These are phyloP conservation scores for Brachystomella parvula DNA, from an alignment of 1,140 invertebrate species.

Conservation along the genomic window DNA sequence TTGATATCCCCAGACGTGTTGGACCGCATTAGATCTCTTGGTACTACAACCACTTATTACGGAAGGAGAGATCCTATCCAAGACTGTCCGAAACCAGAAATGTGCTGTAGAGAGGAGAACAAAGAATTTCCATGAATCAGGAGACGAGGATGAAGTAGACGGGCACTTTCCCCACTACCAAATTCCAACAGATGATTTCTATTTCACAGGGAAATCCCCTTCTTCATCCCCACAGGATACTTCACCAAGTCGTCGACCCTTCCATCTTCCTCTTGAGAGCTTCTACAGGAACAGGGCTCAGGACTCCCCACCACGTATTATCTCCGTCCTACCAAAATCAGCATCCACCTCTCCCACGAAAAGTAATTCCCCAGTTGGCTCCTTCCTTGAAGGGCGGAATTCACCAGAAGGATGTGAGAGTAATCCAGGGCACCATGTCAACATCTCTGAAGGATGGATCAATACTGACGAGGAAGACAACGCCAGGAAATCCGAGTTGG, in stretches of 20 bases:
- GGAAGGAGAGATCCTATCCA: constrained; percentile 65
- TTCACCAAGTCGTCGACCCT: not conserved
- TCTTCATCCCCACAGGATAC: not conserved
- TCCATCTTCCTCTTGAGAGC: constrained; percentile 14
- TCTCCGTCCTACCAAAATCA: constrained; percentile 32
- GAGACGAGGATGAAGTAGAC: constrained; percentile 5
- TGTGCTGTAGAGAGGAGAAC: constrained; percentile 48
- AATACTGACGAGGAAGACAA: not conserved
- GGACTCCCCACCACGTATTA: constrained; percentile 30
- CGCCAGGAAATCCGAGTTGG: not conserved
- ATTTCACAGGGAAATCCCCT: not conserved
- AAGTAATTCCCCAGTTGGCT: constrained; percentile 26
- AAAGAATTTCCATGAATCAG: too few species aligned
- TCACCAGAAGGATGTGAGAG: constrained; percentile 36
- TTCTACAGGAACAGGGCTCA: constrained; percentile 4
- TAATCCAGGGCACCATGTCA: not conserved
- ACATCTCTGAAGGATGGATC: constrained; percentile 12
- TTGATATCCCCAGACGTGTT: constrained; percentile 61
- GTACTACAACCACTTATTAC: constrained; percentile 76
- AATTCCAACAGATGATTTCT: not conserved
- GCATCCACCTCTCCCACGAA: constrained; percentile 28
- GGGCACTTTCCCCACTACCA: constrained; percentile 43
- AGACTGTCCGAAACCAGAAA: constrained; percentile 55
- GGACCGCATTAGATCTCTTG: constrained; percentile 72
- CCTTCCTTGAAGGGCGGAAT: constrained; percentile 31